Conservation (phyloP, 2,888 invertebrate species). For the Pecten maximus region DNA sequence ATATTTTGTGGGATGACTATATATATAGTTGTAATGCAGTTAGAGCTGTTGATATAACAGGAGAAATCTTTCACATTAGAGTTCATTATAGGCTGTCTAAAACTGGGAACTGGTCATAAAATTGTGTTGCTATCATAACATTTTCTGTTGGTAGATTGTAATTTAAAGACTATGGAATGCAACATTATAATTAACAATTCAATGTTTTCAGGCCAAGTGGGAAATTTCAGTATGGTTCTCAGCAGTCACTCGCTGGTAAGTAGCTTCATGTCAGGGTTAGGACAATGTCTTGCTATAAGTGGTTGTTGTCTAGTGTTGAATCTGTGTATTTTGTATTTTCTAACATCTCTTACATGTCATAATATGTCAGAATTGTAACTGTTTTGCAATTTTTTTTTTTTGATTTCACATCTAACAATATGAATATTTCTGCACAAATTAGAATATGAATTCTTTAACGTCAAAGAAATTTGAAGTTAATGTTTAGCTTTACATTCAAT, state of each 20-base stretch:
- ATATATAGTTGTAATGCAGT: no score
- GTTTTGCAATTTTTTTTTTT: neutral
- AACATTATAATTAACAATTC: no score
- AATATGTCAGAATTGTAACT: neutral
- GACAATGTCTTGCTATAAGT: neutral
- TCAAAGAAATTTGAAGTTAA: neutral
- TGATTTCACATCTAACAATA: neutral
- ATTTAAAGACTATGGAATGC: no score
- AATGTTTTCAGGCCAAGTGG: constrained; percentile 58
- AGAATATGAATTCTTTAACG: neutral
- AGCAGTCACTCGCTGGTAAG: constrained; percentile 60
- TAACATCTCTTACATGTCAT: neutral
- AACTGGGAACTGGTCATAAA: no score
- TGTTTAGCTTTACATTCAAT: no score
- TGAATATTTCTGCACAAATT: neutral
- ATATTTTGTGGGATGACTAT: no score
- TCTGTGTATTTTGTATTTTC: neutral
- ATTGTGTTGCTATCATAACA: no score
- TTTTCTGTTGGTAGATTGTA: no score
- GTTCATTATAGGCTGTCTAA: no score
- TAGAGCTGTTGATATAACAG: no score
- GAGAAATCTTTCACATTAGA: no score
- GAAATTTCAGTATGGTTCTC: constrained; percentile 55
- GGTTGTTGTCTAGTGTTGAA: neutral
- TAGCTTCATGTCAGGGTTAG: neutral